Evolutionary conservation across 2,113 vertebrate genomes (phyloP).

Genomic region (Turdus rufiventris): DNA sequence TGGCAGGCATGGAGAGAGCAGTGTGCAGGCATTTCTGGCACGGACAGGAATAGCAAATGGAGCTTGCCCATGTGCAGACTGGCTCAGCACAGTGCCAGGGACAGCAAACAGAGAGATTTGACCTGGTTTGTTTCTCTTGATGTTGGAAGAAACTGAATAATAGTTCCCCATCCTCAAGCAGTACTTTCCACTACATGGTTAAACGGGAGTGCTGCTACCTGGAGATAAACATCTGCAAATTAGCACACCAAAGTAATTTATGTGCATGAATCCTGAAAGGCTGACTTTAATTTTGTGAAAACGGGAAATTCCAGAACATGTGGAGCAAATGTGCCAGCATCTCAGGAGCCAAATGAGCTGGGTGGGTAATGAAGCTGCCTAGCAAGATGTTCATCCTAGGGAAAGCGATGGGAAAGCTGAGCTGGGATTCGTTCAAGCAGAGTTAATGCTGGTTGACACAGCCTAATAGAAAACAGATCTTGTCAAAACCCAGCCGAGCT

Average conservation of each 20-base stretch:
- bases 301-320: constrained; percentile 46
- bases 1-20: fast-evolving
- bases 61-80: fast-evolving
- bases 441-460: background rate
- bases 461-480: background rate
- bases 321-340: background rate
- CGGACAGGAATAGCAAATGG: fast-evolving
- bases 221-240: constrained; percentile 53
- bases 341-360: background rate
- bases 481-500: background rate
- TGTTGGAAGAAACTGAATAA: background rate
- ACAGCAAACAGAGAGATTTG: background rate
- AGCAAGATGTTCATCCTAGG: background rate
- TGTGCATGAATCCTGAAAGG: constrained; percentile 31
- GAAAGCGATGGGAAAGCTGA: background rate
- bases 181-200: constrained; percentile 17
- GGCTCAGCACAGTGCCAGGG: background rate
- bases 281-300: constrained; percentile 46
- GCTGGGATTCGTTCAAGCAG: background rate
- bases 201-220: background rate
- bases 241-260: constrained; percentile 23
- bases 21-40: fast-evolving
- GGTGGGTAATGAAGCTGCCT: background rate
- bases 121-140: background rate
- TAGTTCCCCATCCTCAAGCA: background rate